Evolutionary conservation across 2,797 vertebrate species (phyloP).

Genomic region (Rhyacichthys aspro): DNA sequence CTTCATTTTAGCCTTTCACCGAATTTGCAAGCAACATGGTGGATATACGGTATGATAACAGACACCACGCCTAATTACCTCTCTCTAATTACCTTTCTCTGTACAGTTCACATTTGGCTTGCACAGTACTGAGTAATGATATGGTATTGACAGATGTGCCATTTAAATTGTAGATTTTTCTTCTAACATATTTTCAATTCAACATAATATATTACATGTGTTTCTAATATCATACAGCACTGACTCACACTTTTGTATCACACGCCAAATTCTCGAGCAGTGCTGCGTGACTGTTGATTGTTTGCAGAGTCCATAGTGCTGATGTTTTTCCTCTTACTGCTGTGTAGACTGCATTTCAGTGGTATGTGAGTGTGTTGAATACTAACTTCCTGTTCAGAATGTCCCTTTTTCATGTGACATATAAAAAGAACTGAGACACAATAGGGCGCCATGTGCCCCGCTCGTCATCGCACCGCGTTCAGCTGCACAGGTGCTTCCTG

Average conservation of each 20-base stretch:
- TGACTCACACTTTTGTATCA: not conserved
- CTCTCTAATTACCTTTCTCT: too few species aligned
- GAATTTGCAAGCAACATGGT: too few species aligned
- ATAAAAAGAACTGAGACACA: slow-evolving; percentile 76
- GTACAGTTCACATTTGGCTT: too few species aligned
- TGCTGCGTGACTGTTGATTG: not conserved
- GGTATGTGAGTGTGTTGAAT: slow-evolving; percentile 50
- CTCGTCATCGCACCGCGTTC: slow-evolving; percentile 23
- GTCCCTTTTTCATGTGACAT: slow-evolving; percentile 64
- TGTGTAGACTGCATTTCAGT: slow-evolving; percentile 17
- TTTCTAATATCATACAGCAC: not conserved
- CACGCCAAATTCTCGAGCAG: not conserved
- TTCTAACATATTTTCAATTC: too few species aligned
- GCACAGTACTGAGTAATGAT: too few species aligned
- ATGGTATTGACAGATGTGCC: too few species aligned
- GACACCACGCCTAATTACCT: too few species aligned
- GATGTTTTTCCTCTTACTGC: slow-evolving; percentile 17
- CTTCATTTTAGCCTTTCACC: too few species aligned
- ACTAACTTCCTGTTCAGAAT: slow-evolving; percentile 71
- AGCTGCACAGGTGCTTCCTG: slow-evolving; percentile 81
- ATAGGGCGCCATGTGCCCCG: slow-evolving; percentile 53
- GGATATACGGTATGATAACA: too few species aligned
- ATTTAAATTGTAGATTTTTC: too few species aligned
- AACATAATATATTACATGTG: too few species aligned
- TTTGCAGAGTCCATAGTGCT: not conserved